These are phyloP conservation scores for Trachelus stipa DNA, from an alignment of 2,888 invertebrate species.

Conservation along the genomic window DNA sequence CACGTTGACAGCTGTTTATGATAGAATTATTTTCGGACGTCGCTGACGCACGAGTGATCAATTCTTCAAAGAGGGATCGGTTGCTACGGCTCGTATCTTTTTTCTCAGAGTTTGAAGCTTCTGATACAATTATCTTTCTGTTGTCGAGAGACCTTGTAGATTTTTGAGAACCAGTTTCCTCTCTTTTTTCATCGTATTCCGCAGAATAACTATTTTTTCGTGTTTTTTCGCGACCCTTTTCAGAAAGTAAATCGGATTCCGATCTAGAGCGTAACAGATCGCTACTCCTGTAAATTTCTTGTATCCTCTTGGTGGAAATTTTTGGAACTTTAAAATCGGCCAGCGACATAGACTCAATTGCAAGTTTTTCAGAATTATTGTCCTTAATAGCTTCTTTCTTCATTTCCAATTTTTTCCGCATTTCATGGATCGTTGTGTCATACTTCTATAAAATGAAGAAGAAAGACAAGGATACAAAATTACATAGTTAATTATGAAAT, in stretches of 20 bases:
- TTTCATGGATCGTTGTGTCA: conserved; percentile 61
- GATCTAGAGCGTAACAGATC: conserved; percentile 59
- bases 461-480: conserved; percentile 5
- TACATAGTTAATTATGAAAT: background rate
- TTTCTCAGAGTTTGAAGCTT: conserved; percentile 11
- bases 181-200: conserved; percentile 20
- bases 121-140: conserved; percentile 19
- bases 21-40: conserved; percentile 36
- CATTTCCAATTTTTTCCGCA: conserved; percentile 61
- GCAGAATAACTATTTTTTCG: conserved; percentile 6
- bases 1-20: background rate
- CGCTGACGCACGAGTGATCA: conserved; percentile 11
- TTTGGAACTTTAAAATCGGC: conserved; percentile 63
- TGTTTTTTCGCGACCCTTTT: conserved; percentile 28
- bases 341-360: conserved; percentile 58
- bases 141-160: conserved; percentile 28
- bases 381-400: conserved; percentile 52
- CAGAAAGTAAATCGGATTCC: conserved; percentile 54
- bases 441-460: conserved; percentile 51
- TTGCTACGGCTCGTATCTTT: conserved; percentile 30
- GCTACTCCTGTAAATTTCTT: conserved; percentile 58
- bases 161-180: conserved; percentile 24
- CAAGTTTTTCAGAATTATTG: conserved; percentile 48
- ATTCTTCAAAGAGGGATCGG: conserved; percentile 43
- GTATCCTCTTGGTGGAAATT: conserved; percentile 60